Evolutionary conservation across 2,888 invertebrate genomes (phyloP).

Genomic region (Aradus depressus): DNA sequence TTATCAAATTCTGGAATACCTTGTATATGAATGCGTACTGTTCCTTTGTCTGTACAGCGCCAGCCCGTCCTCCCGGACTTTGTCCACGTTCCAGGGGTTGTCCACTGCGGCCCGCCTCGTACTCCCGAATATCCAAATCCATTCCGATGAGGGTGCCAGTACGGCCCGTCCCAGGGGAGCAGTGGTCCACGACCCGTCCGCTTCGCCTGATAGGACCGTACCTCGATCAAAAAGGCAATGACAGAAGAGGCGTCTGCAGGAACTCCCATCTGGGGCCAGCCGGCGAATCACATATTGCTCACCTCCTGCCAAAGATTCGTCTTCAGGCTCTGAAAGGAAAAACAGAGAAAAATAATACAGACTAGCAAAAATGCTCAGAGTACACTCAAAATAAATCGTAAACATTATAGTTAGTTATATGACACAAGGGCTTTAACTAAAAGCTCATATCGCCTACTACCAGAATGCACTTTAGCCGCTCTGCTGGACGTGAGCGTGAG

Average conservation of each 20-base stretch:
- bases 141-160: constrained; percentile 70
- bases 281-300: constrained; percentile 83
- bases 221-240: constrained; percentile 78
- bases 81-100: constrained; percentile 73
- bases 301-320: constrained; percentile 77
- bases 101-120: constrained; percentile 70
- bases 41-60: constrained; percentile 78
- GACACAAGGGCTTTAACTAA: no score
- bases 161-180: constrained; percentile 81
- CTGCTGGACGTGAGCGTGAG: no score
- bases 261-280: constrained; percentile 79
- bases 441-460: no score
- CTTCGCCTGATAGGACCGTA: constrained; percentile 47
- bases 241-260: constrained; percentile 73
- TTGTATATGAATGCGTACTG: constrained; percentile 88
- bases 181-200: constrained; percentile 56
- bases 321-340: constrained; percentile 51
- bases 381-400: no score
- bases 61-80: constrained; percentile 75
- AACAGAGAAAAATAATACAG: no score
- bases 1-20: no score
- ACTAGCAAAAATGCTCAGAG: neutral
- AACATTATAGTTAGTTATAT: no score
- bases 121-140: constrained; percentile 79
- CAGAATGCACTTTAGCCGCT: no score